phyloP scores from a whole-genome alignment of 2,888 invertebrate species.

The Druceiella hillmani region DNA sequence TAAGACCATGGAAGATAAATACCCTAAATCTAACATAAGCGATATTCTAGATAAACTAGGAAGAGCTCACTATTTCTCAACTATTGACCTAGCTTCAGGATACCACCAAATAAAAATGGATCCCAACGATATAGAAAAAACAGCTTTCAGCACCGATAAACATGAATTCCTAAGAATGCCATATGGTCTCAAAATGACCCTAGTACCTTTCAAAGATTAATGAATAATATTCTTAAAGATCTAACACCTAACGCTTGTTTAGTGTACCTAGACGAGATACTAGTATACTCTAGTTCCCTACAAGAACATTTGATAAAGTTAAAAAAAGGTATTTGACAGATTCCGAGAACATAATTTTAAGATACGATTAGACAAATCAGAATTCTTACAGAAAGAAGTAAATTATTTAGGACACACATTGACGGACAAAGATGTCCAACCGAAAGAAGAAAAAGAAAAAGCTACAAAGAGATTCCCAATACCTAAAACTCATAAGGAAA shows the following conservation, averaged over 20 bases:
- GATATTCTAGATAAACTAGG: slow-evolving; percentile 25
- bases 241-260: slow-evolving; percentile 24
- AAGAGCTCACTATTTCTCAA: slow-evolving; percentile 21
- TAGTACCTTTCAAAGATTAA: slow-evolving; percentile 29
- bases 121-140: slow-evolving; percentile 25
- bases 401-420: slow-evolving; percentile 21
- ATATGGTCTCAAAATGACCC: slow-evolving; percentile 28
- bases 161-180: slow-evolving; percentile 30
- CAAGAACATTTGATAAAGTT: slow-evolving; percentile 25
- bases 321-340: slow-evolving; percentile 21
- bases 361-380: slow-evolving; percentile 26
- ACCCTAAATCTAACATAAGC: slow-evolving; percentile 23
- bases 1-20: slow-evolving; percentile 23
- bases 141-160: slow-evolving; percentile 28
- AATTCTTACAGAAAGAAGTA: slow-evolving; percentile 24
- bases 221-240: slow-evolving; percentile 28
- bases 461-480: slow-evolving; percentile 25
- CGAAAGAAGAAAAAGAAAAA: slow-evolving; percentile 11
- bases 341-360: slow-evolving; percentile 24
- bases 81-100: slow-evolving; percentile 23
- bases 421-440: slow-evolving; percentile 16
- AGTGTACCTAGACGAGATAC: slow-evolving; percentile 28
- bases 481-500: slow-evolving; percentile 10
- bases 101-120: slow-evolving; percentile 23
- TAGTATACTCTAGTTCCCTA: slow-evolving; percentile 24